These are phyloP conservation scores for Cyphomyrus discorhynchus DNA, from an alignment of 2,113 vertebrate genomes.

Conservation along the genomic window DNA sequence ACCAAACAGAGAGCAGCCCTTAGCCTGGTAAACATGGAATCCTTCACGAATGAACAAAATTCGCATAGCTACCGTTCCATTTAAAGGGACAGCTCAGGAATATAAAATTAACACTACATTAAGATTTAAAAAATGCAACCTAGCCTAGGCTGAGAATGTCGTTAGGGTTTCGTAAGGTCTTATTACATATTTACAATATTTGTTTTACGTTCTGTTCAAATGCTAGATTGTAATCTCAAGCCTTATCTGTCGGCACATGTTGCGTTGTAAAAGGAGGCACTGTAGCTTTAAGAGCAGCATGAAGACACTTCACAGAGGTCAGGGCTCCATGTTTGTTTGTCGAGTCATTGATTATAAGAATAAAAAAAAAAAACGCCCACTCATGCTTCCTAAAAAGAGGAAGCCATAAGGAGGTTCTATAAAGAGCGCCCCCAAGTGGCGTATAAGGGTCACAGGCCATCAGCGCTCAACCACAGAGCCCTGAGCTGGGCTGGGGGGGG, in stretches of 20 bases:
- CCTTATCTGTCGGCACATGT: neutral
- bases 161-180: neutral
- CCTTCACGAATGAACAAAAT: neutral
- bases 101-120: neutral
- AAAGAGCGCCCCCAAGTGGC: neutral
- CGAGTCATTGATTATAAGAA: neutral
- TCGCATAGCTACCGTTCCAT: neutral
- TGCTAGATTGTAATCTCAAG: neutral
- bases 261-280: neutral
- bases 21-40: neutral
- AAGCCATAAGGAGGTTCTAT: neutral
- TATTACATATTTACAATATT: neutral
- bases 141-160: neutral
- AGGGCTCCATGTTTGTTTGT: neutral
- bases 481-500: neutral
- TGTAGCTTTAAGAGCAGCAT: neutral
- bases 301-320: neutral
- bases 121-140: neutral
- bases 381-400: neutral
- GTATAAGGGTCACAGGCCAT: neutral
- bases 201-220: neutral
- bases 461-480: neutral
- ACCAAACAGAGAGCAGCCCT: neutral
- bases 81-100: neutral
- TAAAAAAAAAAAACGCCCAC: neutral